Percentiles rank a stretch among this genome's conserved stretches.
Evolutionary conservation across 2,888 invertebrate genomes (phyloP).

Genomic region (Portevinia maculata): DNA sequence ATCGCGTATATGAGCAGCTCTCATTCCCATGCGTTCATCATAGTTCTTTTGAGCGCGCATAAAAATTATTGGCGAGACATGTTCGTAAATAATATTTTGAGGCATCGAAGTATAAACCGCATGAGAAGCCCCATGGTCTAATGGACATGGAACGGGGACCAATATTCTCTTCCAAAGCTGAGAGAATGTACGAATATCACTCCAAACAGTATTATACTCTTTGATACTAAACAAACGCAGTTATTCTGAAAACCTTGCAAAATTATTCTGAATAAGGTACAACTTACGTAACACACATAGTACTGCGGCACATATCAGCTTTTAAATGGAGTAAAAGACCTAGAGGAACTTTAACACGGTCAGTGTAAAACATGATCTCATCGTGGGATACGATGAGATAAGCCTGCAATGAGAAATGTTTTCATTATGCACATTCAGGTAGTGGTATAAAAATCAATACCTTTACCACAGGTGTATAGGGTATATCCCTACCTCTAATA

Average conservation of each 20-base stretch:
- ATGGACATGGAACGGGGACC: slow-evolving; percentile 88
- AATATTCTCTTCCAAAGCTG: slow-evolving; percentile 87
- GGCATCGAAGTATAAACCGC: slow-evolving; percentile 87
- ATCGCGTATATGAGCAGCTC: slow-evolving; percentile 92
- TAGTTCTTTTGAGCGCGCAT: slow-evolving; percentile 94
- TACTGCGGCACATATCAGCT: slow-evolving; percentile 85
- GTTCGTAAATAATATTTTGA: slow-evolving; percentile 84
- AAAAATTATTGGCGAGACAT: slow-evolving; percentile 91
- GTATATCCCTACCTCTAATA: slow-evolving; percentile 92
- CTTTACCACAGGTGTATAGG: slow-evolving; percentile 90
- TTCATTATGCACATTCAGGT: neutral
- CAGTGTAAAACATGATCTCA: slow-evolving; percentile 88
- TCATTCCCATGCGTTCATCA: slow-evolving; percentile 92
- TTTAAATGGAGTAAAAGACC: slow-evolving; percentile 84
- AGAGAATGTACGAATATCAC: slow-evolving; percentile 87
- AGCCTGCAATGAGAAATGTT: slow-evolving; percentile 84
- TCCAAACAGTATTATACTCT: slow-evolving; percentile 88
- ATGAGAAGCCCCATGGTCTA: slow-evolving; percentile 88
- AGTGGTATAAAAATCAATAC: slow-evolving; percentile 79
- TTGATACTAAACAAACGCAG: slow-evolving; percentile 84
- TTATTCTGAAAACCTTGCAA: neutral
- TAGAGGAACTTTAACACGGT: slow-evolving; percentile 86
- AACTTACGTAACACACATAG: slow-evolving; percentile 86
- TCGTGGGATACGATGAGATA: slow-evolving; percentile 88
- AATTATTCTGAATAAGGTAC: neutral